phyloP scores from a whole-genome alignment of 2,797 vertebrate genomes.

The Eulemur coronatus region DNA sequence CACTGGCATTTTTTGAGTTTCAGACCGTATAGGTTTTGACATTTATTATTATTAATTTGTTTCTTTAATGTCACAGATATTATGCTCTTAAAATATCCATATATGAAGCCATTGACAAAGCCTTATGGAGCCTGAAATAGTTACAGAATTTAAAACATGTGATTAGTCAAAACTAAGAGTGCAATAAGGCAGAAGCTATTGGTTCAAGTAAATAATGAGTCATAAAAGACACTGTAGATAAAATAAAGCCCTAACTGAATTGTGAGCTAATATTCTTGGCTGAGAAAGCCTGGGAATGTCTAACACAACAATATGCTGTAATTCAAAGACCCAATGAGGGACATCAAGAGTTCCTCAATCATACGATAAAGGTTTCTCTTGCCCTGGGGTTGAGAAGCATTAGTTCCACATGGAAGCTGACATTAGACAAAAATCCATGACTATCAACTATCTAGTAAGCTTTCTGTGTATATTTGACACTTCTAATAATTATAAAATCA shows the following conservation, averaged over 20 bases:
- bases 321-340: background rate
- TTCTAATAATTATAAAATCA: background rate
- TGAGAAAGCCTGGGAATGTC: background rate
- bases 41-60: background rate
- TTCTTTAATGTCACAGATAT: background rate
- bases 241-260: background rate
- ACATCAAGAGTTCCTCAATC: background rate
- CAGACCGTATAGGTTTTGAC: background rate
- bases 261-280: background rate
- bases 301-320: background rate
- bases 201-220: background rate
- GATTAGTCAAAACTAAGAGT: background rate
- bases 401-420: background rate
- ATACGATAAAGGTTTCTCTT: background rate
- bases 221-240: background rate
- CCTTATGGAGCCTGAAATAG: background rate
- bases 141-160: background rate
- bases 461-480: background rate
- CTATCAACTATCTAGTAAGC: background rate
- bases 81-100: background rate
- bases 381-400: background rate
- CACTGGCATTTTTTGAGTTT: background rate
- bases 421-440: background rate
- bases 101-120: background rate
- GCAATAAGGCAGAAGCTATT: background rate